Conservation (phyloP, 1,140 invertebrate species). For the Conus ventricosus region DNA sequence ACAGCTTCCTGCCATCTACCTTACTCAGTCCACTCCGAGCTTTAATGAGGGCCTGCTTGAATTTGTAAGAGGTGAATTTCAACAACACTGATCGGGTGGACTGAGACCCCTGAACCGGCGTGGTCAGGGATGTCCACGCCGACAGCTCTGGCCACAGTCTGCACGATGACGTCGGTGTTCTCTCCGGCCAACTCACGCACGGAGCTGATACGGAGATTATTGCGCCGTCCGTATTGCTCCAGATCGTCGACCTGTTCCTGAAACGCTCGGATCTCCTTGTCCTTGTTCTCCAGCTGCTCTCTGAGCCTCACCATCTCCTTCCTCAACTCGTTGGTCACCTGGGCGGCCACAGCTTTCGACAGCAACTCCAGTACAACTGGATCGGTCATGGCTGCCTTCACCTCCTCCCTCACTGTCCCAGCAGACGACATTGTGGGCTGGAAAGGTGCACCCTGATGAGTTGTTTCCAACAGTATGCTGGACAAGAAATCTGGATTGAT, state of each 20-base stretch:
- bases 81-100: not conserved
- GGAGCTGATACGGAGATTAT: not conserved
- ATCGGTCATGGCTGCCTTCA: not conserved
- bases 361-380: not conserved
- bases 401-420: not conserved
- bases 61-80: slow-evolving; percentile 5
- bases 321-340: not conserved
- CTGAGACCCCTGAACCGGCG: not conserved
- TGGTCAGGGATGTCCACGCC: not conserved
- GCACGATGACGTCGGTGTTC: not conserved
- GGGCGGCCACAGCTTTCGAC: not conserved
- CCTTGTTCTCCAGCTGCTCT: not conserved
- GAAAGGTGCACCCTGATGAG: no score
- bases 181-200: not conserved
- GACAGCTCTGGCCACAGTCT: not conserved
- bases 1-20: not conserved
- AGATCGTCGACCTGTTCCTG: not conserved
- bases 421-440: no score
- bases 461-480: no score
- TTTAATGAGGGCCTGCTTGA: not conserved
- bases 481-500: no score
- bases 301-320: not conserved
- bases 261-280: not conserved
- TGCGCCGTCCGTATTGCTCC: slow-evolving; percentile 9
- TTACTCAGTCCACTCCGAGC: not conserved